phyloP scores from a whole-genome alignment of 2,113 vertebrate genomes.

The Acanthochromis polyacanthus region DNA sequence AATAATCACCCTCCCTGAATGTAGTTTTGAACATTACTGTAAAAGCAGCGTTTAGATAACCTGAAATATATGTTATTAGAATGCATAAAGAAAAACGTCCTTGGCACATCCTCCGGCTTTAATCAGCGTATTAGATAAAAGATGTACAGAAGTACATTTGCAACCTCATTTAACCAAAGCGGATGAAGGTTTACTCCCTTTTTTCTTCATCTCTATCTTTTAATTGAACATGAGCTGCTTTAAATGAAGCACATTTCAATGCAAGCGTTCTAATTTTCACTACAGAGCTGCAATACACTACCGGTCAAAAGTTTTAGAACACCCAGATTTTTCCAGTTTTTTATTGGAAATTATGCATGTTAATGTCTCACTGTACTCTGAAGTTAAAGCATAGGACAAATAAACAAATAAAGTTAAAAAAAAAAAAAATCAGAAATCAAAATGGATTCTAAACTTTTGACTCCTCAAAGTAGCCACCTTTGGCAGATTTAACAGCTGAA shows the following conservation, averaged over 20 bases:
- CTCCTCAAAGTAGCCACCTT: no score
- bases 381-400: no score
- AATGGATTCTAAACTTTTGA: no score
- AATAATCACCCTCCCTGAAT: slow-evolving; percentile 5
- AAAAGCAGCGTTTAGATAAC: not conserved
- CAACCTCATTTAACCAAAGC: slow-evolving; percentile 1
- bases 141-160: not conserved
- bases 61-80: not conserved
- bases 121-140: not conserved
- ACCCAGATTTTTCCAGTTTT: no score
- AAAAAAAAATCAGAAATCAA: no score
- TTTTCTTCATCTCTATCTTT: slow-evolving; percentile 20
- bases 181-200: slow-evolving; percentile 29
- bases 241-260: slow-evolving; percentile 35
- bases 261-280: slow-evolving; percentile 18
- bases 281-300: not conserved
- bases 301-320: no score
- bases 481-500: no score
- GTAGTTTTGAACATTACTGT: not conserved
- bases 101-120: slow-evolving; percentile 17
- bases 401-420: no score
- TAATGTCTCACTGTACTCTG: no score
- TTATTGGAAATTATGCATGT: no score
- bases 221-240: slow-evolving; percentile 37
- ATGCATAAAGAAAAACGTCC: not conserved